Percentiles rank a stretch among this genome's conserved stretches.
phyloP scores from a whole-genome alignment of 2,797 vertebrate genomes.

The Serranus cabrilla region DNA sequence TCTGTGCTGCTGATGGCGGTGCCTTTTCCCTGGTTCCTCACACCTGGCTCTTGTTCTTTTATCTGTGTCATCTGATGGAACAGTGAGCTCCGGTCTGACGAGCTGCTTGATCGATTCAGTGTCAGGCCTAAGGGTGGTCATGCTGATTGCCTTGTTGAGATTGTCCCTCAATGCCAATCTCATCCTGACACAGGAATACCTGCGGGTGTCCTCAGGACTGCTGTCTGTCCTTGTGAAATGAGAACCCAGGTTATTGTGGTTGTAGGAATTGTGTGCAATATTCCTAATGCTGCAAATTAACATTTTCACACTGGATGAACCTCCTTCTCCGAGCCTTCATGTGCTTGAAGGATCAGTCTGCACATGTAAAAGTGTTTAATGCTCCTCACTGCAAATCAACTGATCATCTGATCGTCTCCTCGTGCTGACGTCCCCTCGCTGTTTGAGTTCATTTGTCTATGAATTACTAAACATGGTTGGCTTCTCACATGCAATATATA shows the following conservation, averaged over 20 bases:
- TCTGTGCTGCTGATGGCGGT: not conserved
- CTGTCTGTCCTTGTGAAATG: not conserved
- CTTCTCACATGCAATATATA: not conserved
- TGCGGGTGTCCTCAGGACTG: not conserved
- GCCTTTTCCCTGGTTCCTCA: not conserved
- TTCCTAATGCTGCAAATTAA: not conserved
- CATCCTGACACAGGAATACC: not conserved
- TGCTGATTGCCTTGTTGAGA: constrained; percentile 17
- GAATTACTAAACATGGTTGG: constrained; percentile 1
- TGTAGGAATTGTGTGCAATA: not conserved
- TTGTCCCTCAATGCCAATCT: constrained; percentile 22
- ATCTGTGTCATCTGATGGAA: constrained; percentile 8
- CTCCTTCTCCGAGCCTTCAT: not conserved
- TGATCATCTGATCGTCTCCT: not conserved
- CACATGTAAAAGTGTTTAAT: not conserved
- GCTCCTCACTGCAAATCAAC: not conserved
- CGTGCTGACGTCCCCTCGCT: not conserved
- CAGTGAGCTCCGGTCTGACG: constrained; percentile 6
- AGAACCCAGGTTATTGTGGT: not conserved
- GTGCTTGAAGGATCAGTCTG: constrained; percentile 10
- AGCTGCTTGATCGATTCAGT: not conserved
- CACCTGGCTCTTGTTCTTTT: not conserved
- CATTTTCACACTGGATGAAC: not conserved
- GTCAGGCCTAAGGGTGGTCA: constrained; percentile 7
- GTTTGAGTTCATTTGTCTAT: not conserved